Percentiles rank a stretch among this genome's conserved stretches.
phyloP scores from a whole-genome alignment of 35 echinoderm and acorn worm species.

The Patiria miniata region DNA sequence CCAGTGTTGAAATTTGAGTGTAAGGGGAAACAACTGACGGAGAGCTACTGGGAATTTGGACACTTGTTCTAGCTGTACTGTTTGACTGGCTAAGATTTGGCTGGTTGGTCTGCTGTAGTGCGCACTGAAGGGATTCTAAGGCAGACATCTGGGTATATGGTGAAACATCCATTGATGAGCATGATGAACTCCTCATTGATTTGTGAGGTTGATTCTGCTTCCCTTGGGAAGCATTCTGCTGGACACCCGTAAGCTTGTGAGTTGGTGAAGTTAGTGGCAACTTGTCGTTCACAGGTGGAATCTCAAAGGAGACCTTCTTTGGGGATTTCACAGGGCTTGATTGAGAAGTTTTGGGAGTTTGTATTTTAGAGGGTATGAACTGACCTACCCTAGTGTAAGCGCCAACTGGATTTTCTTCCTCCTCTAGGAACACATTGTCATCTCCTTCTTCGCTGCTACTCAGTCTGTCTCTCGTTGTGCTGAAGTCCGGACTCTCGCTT shows the following conservation, averaged over 20 bases:
- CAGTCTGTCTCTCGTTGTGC: neutral
- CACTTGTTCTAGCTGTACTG: no score
- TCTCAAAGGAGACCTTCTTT: neutral
- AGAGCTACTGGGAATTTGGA: neutral
- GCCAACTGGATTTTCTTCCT: neutral
- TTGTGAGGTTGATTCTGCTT: no score
- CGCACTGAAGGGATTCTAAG: neutral
- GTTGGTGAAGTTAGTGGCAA: neutral
- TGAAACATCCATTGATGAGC: neutral
- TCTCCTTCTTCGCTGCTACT: neutral
- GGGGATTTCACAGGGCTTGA: neutral
- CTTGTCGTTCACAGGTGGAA: neutral
- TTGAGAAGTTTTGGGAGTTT: neutral
- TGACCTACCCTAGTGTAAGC: neutral
- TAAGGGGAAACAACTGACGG: neutral
- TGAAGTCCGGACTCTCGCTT: neutral
- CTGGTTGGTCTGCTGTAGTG: neutral
- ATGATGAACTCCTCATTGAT: neutral
- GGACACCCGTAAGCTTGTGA: neutral
- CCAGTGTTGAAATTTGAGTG: neutral
- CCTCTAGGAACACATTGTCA: neutral
- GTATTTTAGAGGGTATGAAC: neutral
- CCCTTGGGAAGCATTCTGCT: no score
- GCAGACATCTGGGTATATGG: constrained; percentile 10
- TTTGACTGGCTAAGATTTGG: neutral